Evolutionary conservation across 2,888 invertebrate species (phyloP), one percentile per base, ranked within the genome.

Genomic region (Meiosimyza platycephala): DNA sequence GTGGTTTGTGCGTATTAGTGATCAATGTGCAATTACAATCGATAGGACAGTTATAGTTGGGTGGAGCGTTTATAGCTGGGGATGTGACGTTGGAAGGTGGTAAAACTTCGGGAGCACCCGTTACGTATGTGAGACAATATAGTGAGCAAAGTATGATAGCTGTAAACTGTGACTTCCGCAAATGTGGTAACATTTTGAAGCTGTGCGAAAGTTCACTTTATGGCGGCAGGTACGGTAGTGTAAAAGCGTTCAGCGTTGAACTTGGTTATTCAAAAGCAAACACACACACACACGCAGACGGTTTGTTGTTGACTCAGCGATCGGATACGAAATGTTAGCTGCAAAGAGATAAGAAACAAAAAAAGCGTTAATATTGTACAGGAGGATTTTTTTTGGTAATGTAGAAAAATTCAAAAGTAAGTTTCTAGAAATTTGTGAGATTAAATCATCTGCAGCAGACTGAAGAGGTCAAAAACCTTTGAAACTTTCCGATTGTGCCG

Each of bases 11-110:
- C 51, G 81, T 81, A 70, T 77, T 73, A 28, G 74, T 76, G 22
- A 83, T 79, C 69, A 81, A 72, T 6, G 73, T 77, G 75, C 87
- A 87, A 16, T 69, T 77, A 76, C 87, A 87, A 77, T 84, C 82
- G 63, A 79, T 79, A 65, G 87, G 88, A 74, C 87, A 87, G 76
- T 80, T 70, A 60, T 59, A 76, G 55, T 76, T 75, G 9, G 40
- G 40, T 7, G 40, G 71, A 66, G 1, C 51, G 51, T 33, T n/a
- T 13, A 33, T 47, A 13, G 22, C 54, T 33, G 70, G 9, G 72
- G 73, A 74, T 73, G 74, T 59, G 76, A 70, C 71, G 75, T 73
- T 52, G 33, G 18, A 72, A 73, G 33, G 72, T 67, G 52, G 48
- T 15, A 52, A n/a, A 16, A 52, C 28, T 60, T 62, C 51, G 33